These are phyloP conservation scores for Nomada fabriciana DNA, from an alignment of 2,888 invertebrate species.

Conservation along the genomic window DNA sequence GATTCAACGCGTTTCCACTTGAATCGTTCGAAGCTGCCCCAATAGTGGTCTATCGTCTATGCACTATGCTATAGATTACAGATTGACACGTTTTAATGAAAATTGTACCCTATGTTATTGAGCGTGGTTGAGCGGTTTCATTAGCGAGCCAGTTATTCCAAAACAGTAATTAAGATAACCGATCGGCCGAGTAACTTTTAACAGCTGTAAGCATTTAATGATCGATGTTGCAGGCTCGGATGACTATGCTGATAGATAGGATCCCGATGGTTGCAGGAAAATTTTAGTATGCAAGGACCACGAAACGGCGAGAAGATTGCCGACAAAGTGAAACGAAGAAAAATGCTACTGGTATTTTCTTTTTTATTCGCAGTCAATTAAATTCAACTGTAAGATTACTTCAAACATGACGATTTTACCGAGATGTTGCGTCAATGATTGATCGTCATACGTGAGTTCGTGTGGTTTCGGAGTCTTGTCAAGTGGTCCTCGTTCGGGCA, in stretches of 20 bases:
- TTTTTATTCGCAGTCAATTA: too few relatives aligned
- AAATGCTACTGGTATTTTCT: too few relatives aligned
- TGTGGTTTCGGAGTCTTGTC: too few relatives aligned
- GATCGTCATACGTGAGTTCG: too few relatives aligned
- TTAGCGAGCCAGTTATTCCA: constrained; percentile 6
- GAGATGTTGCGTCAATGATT: too few relatives aligned
- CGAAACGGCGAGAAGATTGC: neutral
- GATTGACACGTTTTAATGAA: constrained; percentile 14
- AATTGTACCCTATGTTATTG: constrained; percentile 8
- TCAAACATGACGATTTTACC: too few relatives aligned
- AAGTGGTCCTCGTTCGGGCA: too few relatives aligned
- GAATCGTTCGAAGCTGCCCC: neutral
- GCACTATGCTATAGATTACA: neutral
- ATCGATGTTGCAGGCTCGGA: neutral
- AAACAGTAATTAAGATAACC: constrained; percentile 47
- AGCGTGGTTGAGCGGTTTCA: constrained; percentile 5
- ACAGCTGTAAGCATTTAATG: constrained; percentile 27
- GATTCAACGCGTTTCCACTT: neutral
- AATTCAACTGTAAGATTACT: too few relatives aligned
- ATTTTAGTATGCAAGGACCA: neutral
- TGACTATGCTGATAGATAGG: neutral
- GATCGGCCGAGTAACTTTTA: constrained; percentile 30
- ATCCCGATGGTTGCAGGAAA: neutral
- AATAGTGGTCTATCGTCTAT: neutral
- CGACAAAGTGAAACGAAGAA: too few relatives aligned